These are phyloP conservation scores for Pangasianodon gigas DNA, from an alignment of 2,113 vertebrate species.

Conservation along the genomic window DNA sequence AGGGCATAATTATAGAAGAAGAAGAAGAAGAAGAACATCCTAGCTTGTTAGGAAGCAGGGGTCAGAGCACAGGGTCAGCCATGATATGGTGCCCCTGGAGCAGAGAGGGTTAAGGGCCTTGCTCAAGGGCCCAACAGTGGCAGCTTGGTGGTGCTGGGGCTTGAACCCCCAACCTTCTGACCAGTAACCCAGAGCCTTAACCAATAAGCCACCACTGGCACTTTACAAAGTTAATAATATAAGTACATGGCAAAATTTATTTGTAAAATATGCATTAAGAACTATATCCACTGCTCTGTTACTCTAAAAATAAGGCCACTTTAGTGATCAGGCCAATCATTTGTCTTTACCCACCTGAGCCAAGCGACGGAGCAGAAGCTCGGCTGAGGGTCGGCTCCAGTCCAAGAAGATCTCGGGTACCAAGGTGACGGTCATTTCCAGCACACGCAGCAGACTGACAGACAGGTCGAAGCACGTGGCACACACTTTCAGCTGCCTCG, in stretches of 20 bases:
- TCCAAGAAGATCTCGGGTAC: slow-evolving; percentile 94
- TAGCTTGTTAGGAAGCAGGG: too few species aligned
- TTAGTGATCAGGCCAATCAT: too few species aligned
- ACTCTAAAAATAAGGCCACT: not conserved
- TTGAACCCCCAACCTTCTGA: not conserved
- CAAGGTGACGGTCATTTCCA: slow-evolving; percentile 95
- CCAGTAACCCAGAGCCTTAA: not conserved
- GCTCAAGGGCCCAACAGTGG: not conserved
- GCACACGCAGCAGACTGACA: slow-evolving; percentile 91
- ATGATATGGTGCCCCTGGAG: not conserved
- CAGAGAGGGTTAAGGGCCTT: not conserved
- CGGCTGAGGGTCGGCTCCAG: slow-evolving; percentile 87
- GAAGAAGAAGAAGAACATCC: not conserved
- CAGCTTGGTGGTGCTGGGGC: not conserved
- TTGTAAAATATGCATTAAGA: not conserved
- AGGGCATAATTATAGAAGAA: not conserved
- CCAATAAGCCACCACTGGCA: not conserved
- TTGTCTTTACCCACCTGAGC: slow-evolving; percentile 83
- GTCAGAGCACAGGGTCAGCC: not conserved
- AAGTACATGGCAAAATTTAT: not conserved
- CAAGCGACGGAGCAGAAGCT: slow-evolving; percentile 90
- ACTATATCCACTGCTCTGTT: not conserved
- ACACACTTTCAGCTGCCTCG: slow-evolving; percentile 95
- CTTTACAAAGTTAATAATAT: not conserved
- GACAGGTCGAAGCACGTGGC: slow-evolving; percentile 98